Evolutionary conservation across 2,113 vertebrate genomes (phyloP).

Genomic region (Notechis scutatus): DNA sequence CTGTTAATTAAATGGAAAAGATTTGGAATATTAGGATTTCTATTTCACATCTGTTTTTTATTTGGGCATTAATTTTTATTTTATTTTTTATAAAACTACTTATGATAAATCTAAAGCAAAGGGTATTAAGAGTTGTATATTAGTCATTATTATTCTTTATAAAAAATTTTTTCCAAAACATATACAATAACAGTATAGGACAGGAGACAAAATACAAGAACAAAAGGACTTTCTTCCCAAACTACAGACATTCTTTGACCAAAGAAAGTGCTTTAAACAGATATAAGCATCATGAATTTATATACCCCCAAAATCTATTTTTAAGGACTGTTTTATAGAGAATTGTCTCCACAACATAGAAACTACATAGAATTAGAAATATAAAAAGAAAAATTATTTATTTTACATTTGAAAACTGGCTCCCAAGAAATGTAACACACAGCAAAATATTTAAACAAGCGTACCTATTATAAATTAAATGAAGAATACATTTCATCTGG

Average conservation of each 20-base stretch:
- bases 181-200: slow-evolving; percentile 25
- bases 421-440: slow-evolving; percentile 33
- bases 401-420: slow-evolving; percentile 56
- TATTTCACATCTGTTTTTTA: neutral
- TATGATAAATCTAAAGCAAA: slow-evolving; percentile 18
- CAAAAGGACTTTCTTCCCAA: slow-evolving; percentile 18
- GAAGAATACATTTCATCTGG: neutral
- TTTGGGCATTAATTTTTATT: neutral
- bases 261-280: slow-evolving; percentile 21
- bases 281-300: slow-evolving; percentile 30
- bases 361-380: slow-evolving; percentile 48
- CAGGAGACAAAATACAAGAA: slow-evolving; percentile 9
- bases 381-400: slow-evolving; percentile 33
- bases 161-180: slow-evolving; percentile 29
- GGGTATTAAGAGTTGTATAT: slow-evolving; percentile 27
- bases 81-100: neutral
- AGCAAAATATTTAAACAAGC: slow-evolving; percentile 30
- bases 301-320: slow-evolving; percentile 46
- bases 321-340: neutral
- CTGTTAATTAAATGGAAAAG: neutral
- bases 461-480: slow-evolving; percentile 27
- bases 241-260: neutral
- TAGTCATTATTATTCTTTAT: slow-evolving; percentile 34
- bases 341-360: slow-evolving; percentile 46
- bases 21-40: neutral